These are phyloP conservation scores for Julus scanicus DNA, from an alignment of 2,888 invertebrate genomes.

Conservation along the genomic window DNA sequence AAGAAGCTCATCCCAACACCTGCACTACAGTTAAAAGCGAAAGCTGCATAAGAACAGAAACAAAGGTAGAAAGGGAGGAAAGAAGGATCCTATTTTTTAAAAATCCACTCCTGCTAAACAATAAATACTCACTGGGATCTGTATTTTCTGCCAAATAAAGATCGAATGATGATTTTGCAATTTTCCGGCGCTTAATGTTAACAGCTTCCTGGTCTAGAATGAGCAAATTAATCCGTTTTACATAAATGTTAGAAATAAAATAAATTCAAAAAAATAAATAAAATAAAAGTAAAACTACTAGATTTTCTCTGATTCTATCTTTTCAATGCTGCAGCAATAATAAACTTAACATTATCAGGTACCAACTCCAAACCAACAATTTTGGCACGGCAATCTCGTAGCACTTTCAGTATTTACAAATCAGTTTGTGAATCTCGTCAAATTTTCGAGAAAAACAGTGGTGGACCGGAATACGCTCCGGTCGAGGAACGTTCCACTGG, in stretches of 20 bases:
- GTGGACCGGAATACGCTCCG: background rate
- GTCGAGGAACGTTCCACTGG: background rate
- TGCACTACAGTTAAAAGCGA: no score
- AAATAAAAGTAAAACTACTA: background rate
- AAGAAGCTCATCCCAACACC: no score
- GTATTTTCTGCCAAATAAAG: constrained; percentile 53
- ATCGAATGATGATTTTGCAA: constrained; percentile 46
- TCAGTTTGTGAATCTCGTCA: background rate
- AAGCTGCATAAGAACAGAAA: no score
- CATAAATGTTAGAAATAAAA: constrained; percentile 29
- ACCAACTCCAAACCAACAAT: constrained; percentile 14
- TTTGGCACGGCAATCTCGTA: constrained; percentile 20
- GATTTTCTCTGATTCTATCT: background rate
- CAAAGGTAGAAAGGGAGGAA: no score
- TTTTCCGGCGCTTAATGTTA: constrained; percentile 49
- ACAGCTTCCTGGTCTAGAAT: constrained; percentile 51
- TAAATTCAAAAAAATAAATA: constrained; percentile 12
- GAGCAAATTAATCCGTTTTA: background rate
- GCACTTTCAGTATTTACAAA: constrained; percentile 7
- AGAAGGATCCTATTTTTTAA: no score
- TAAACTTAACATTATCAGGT: constrained; percentile 45
- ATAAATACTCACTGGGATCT: constrained; percentile 52
- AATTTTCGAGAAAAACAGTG: background rate
- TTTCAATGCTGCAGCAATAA: background rate
- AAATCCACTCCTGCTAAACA: no score